Evolutionary conservation across 2,113 vertebrate genomes (phyloP).

Genomic region (Xerus inauris): DNA sequence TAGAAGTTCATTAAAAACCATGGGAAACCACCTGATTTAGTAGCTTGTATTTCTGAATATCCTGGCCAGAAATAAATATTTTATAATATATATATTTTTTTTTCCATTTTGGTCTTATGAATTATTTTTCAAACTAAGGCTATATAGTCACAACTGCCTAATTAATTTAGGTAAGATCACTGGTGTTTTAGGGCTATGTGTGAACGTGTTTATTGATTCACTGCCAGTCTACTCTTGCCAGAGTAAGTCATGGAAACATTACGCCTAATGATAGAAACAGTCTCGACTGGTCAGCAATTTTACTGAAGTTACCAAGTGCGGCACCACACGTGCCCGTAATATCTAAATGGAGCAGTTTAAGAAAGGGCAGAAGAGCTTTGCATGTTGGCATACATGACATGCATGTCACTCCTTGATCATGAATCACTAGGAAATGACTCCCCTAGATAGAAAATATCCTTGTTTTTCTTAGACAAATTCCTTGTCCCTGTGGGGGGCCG

Average conservation of each 20-base stretch:
- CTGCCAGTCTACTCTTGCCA: neutral
- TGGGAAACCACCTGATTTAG: neutral
- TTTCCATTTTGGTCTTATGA: neutral
- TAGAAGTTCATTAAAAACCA: neutral
- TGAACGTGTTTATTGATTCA: neutral
- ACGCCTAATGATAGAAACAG: neutral
- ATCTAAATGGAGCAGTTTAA: neutral
- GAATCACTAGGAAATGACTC: neutral
- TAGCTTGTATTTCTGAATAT: neutral
- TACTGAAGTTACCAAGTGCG: neutral
- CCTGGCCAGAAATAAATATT: neutral
- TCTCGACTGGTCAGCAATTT: neutral
- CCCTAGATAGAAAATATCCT: neutral
- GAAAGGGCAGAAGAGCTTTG: neutral
- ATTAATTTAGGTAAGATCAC: neutral
- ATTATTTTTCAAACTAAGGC: constrained; percentile 9
- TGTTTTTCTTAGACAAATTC: neutral
- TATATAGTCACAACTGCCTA: neutral
- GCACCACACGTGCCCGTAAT: neutral
- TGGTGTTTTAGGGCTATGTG: neutral
- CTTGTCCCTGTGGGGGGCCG: neutral
- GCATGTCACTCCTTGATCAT: neutral
- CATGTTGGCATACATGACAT: neutral
- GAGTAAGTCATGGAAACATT: neutral
- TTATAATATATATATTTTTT: neutral